Evolutionary conservation across 2,113 vertebrate genomes (phyloP).

Genomic region (Daboia siamensis): DNA sequence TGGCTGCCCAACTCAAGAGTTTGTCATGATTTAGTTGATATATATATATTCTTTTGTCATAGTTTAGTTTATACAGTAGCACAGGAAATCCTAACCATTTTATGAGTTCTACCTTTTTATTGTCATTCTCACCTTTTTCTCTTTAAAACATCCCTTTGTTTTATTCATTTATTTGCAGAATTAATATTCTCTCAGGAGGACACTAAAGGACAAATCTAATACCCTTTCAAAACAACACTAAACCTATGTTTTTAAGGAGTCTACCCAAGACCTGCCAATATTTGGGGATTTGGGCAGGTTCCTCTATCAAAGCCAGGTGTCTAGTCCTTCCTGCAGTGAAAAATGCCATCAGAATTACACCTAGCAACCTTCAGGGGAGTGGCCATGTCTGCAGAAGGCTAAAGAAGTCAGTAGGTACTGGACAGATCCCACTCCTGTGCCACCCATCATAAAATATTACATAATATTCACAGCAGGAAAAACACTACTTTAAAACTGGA

Average conservation of each 20-base stretch:
- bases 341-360: neutral
- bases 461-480: neutral
- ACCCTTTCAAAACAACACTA: neutral
- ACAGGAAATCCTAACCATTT: neutral
- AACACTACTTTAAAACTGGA: neutral
- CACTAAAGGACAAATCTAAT: neutral
- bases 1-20: neutral
- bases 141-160: neutral
- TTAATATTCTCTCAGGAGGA: neutral
- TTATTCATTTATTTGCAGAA: neutral
- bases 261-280: neutral
- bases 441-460: neutral
- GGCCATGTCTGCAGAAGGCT: neutral
- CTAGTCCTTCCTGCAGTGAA: neutral
- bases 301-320: neutral
- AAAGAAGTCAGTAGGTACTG: neutral
- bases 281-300: neutral
- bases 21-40: neutral
- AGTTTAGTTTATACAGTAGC: neutral
- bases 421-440: neutral
- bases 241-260: neutral
- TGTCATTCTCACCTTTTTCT: neutral
- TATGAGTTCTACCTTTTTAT: neutral
- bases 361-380: neutral
- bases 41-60: neutral